Conservation (phyloP, 1,140 invertebrate species). For the Heliconius hewitsoni region DNA sequence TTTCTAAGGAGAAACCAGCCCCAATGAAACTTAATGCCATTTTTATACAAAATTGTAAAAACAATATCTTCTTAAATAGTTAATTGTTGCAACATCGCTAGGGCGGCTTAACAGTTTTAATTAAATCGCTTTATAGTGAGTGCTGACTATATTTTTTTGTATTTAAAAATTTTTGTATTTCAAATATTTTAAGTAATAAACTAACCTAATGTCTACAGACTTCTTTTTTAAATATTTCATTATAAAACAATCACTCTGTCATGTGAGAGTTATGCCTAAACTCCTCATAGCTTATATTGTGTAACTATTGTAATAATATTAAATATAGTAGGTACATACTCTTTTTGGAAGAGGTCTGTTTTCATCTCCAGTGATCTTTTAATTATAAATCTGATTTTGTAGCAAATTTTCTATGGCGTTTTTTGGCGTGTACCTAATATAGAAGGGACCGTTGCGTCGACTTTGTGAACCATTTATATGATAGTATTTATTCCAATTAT, state of each 20-base stretch:
- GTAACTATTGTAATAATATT: background rate
- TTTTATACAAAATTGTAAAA: conserved; percentile 1
- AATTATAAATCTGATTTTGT: background rate
- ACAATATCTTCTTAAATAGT: background rate
- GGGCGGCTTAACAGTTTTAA: background rate
- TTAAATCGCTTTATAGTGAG: background rate
- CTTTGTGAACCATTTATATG: background rate
- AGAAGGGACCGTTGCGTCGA: background rate
- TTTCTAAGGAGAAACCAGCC: background rate
- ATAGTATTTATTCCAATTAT: background rate
- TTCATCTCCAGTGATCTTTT: background rate
- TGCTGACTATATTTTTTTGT: background rate
- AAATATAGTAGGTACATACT: background rate
- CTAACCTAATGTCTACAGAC: background rate
- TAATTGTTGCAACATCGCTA: background rate
- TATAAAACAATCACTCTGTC: background rate
- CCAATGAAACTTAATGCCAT: background rate
- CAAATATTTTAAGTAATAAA: too few relatives aligned
- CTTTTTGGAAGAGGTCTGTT: background rate
- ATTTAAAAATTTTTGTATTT: background rate
- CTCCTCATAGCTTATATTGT: background rate
- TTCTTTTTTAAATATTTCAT: background rate
- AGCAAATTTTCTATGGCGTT: background rate
- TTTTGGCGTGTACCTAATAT: background rate
- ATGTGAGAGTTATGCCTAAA: background rate